Percentiles rank a stretch among this genome's conserved stretches.
These are phyloP conservation scores for Oscheius sp. DNA, from an alignment of 1,140 invertebrate genomes.

Conservation along the genomic window DNA sequence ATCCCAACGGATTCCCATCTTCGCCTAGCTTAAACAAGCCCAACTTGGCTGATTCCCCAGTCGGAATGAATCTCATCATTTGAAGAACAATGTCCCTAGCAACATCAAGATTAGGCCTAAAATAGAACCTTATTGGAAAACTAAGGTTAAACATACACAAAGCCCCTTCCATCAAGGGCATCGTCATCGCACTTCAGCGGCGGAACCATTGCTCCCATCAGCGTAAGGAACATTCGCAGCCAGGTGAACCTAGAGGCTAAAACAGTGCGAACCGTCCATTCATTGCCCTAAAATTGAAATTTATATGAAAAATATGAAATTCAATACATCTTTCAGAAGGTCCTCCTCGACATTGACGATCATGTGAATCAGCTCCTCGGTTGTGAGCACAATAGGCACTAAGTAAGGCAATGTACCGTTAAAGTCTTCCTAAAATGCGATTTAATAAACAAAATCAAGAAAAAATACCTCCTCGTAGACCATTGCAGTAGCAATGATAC, in stretches of 20 bases:
- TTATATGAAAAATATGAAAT: no score
- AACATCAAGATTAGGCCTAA: neutral
- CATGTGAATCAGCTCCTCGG: neutral
- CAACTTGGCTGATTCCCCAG: neutral
- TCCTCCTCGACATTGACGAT: neutral
- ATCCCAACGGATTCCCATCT: neutral
- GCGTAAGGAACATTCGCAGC: neutral
- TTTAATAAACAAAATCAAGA: no score
- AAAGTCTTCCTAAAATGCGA: slow-evolving; percentile 22
- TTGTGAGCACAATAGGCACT: neutral
- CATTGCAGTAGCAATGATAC: neutral
- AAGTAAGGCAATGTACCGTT: neutral
- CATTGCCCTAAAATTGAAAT: no score
- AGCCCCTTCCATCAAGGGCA: neutral
- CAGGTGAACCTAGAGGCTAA: neutral
- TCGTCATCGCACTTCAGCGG: slow-evolving; percentile 8
- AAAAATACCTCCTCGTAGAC: neutral
- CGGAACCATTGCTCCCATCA: neutral
- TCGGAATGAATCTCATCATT: no score
- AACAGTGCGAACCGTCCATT: no score
- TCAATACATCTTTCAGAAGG: neutral
- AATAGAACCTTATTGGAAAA: neutral
- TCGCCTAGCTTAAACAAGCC: neutral
- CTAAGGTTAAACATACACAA: neutral
- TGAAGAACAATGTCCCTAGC: neutral